phyloP scores from a whole-genome alignment of 1,140 invertebrate genomes.

The Brachionus asplanchnoidis region DNA sequence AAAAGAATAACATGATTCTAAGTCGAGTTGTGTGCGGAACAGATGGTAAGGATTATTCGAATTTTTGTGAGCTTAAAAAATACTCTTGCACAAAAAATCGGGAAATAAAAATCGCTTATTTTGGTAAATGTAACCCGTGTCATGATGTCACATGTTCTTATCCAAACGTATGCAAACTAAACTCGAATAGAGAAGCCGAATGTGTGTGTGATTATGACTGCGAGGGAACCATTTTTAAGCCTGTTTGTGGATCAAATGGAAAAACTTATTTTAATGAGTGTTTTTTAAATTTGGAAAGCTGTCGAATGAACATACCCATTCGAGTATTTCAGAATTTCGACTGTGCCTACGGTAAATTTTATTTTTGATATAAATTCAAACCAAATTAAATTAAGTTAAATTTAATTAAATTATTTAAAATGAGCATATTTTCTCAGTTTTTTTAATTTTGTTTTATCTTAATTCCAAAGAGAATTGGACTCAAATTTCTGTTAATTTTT shows the following conservation, averaged over 20 bases:
- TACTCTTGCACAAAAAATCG: neutral
- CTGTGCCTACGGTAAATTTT: slow-evolving; percentile 11
- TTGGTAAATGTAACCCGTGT: slow-evolving; percentile 38
- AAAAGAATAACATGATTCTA: neutral
- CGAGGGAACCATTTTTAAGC: neutral
- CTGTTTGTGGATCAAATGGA: slow-evolving; percentile 44
- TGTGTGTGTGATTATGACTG: slow-evolving; percentile 30
- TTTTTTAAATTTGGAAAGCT: slow-evolving; percentile 43
- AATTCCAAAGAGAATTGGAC: neutral
- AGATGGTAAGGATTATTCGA: slow-evolving; percentile 18
- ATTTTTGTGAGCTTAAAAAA: slow-evolving; percentile 38
- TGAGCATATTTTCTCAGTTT: neutral
- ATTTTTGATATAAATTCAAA: neutral
- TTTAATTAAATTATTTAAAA: neutral
- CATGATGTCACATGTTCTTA: slow-evolving; percentile 16
- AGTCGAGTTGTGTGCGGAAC: neutral
- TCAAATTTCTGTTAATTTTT: neutral
- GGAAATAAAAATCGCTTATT: slow-evolving; percentile 26
- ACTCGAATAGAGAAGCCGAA: slow-evolving; percentile 30
- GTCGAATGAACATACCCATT: slow-evolving; percentile 31
- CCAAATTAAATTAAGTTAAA: too few relatives aligned
- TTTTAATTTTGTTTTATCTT: neutral
- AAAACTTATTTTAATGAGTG: slow-evolving; percentile 45
- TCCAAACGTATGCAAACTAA: slow-evolving; percentile 25
- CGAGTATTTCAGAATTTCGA: slow-evolving; percentile 3